Percentiles rank a stretch among this genome's conserved stretches.
Conservation (phyloP, 2,113 vertebrate species). For the Phalacrocorax carbo region DNA sequence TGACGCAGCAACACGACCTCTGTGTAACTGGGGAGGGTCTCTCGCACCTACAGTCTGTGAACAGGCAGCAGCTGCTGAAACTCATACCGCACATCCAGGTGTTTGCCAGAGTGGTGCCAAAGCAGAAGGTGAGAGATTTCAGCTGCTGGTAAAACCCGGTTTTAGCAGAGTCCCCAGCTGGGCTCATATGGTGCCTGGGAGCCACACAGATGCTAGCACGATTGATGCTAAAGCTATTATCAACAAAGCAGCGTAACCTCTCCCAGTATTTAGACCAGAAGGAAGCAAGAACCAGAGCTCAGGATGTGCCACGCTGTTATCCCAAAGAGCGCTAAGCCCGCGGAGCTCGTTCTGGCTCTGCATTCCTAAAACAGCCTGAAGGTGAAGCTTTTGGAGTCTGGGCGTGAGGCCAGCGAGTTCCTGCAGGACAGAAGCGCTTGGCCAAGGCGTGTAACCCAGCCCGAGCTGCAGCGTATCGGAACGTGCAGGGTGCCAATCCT, state of each 20-base stretch:
- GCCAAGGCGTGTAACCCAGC: rapidly evolving
- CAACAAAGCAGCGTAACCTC: background rate
- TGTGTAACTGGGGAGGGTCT: conserved; percentile 93
- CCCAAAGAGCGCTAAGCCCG: rapidly evolving
- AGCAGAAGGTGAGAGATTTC: conserved; percentile 75
- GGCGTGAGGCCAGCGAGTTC: background rate
- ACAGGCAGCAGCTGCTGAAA: conserved; percentile 51
- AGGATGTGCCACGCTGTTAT: background rate
- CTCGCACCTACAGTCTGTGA: conserved; percentile 67
- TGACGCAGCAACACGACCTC: conserved; percentile 79
- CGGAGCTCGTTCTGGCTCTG: background rate
- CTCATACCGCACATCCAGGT: conserved; percentile 77
- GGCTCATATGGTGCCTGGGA: background rate
- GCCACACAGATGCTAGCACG: no score
- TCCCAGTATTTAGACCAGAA: background rate
- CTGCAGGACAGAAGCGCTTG: background rate
- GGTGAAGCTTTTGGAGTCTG: background rate
- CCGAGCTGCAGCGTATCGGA: rapidly evolving
- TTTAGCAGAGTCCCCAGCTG: background rate
- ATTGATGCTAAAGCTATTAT: background rate
- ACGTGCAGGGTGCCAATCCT: rapidly evolving
- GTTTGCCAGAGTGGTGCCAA: conserved; percentile 79
- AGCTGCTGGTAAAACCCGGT: background rate
- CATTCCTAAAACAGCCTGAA: background rate
- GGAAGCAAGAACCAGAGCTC: background rate